Percentiles rank a stretch among this genome's conserved stretches.
These are phyloP conservation scores for Lordiphosa stackelbergi DNA, from an alignment of 1,140 invertebrate species.

Conservation along the genomic window DNA sequence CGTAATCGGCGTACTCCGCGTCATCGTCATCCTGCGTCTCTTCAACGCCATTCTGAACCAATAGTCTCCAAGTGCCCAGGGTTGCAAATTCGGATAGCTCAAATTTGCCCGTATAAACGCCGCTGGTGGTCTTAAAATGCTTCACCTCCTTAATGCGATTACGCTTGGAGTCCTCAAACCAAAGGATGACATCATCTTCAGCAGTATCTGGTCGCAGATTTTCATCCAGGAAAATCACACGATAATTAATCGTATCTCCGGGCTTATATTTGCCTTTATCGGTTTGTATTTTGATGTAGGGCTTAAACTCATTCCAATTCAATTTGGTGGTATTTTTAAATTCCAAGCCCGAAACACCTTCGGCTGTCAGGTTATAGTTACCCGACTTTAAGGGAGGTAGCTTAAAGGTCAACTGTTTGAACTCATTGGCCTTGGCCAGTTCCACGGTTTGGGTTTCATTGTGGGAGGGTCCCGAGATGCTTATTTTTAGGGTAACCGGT, in stretches of 20 bases:
- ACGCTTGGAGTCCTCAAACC: slow-evolving; percentile 61
- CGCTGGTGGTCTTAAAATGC: slow-evolving; percentile 83
- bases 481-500: slow-evolving; percentile 84
- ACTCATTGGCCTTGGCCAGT: slow-evolving; percentile 83
- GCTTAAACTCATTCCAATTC: slow-evolving; percentile 86
- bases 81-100: slow-evolving; percentile 89
- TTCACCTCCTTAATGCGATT: slow-evolving; percentile 86
- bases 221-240: slow-evolving; percentile 89
- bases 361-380: slow-evolving; percentile 86
- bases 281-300: slow-evolving; percentile 90
- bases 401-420: slow-evolving; percentile 83
- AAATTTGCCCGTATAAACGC: slow-evolving; percentile 85
- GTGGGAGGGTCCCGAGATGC: slow-evolving; percentile 84
- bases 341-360: slow-evolving; percentile 86
- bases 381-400: slow-evolving; percentile 88
- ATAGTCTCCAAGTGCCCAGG: slow-evolving; percentile 89
- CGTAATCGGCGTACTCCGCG: too few species aligned
- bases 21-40: background rate
- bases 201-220: slow-evolving; percentile 85
- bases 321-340: slow-evolving; percentile 96
- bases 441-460: slow-evolving; percentile 83
- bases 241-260: slow-evolving; percentile 88
- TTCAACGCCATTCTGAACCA: slow-evolving; percentile 34
- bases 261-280: slow-evolving; percentile 97
- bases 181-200: slow-evolving; percentile 80